Evolutionary conservation across 2,113 vertebrate genomes (phyloP), one percentile per base, ranked within the genome.

Genomic region (Ophiodon elongatus): DNA sequence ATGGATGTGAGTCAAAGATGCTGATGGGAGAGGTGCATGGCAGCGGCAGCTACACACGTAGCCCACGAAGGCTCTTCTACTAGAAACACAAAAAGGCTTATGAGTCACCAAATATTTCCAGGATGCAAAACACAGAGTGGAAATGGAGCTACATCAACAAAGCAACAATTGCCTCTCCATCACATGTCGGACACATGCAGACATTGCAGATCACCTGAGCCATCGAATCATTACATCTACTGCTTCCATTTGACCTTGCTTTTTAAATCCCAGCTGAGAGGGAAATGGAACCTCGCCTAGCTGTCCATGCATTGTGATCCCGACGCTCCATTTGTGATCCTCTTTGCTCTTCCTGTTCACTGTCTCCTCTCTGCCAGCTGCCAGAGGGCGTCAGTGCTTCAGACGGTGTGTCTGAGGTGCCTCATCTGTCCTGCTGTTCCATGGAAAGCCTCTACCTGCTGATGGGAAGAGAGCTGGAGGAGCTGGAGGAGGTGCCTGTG

Each of bases 391-490:
- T 95, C 88, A 93, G 85, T 6, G 82, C 95, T 19, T 73, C 66
- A 2, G 94, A 96, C 11, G 81, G 81, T 62, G 86, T 96, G 1
- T 92, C 94, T 0, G 52, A 82, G 0, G 66, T 98, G 0, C 96
- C 97, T 54, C 96, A 99, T 71, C 91, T 99, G 95, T 86, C 95
- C 0, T 94, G 94, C 83, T 97, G 97, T 43, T 94, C 95, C 0
- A 47, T 98, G 91, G 96, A 97, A 39, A 95, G 72, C 73, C 94
- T 99, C n/a, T 99, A 97, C 75, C 94, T 99, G 64, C 94, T 99
- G 57, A 99, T 99, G 98, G 98, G 98, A 29, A 93, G 96, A 73
- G 98, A 99, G 82, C 95, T 99, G 31, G 97, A 99, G 80, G 96
- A 97, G 11, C 94, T 99, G 25, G 94, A 97, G 17, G 96, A 98